Percentiles rank a stretch among this genome's conserved stretches.
Evolutionary conservation across 2,888 invertebrate species (phyloP).

Genomic region (Hanleya hanleyi): DNA sequence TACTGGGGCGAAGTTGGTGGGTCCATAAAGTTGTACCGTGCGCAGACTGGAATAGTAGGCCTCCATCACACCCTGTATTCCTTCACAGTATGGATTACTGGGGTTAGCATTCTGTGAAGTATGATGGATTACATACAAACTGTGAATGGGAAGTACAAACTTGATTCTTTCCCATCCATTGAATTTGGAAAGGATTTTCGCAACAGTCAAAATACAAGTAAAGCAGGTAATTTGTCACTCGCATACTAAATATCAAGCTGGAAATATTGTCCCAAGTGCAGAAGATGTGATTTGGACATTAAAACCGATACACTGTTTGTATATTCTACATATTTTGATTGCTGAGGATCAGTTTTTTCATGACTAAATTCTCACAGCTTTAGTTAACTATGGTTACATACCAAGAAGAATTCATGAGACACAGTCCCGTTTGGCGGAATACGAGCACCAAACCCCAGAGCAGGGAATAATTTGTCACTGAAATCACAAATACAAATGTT

Average conservation of each 20-base stretch:
- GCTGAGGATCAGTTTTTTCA: background rate
- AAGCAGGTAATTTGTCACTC: no score
- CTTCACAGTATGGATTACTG: slow-evolving; percentile 74
- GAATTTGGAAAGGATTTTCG: no score
- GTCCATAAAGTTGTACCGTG: slow-evolving; percentile 77
- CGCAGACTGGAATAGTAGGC: slow-evolving; percentile 76
- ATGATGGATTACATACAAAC: no score
- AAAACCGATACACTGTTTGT: background rate
- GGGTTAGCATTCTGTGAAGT: slow-evolving; percentile 73
- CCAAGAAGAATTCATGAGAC: slow-evolving; percentile 33
- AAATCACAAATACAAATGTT: no score
- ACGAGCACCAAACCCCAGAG: slow-evolving; percentile 74
- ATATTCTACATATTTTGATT: background rate
- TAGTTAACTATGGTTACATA: slow-evolving; percentile 18
- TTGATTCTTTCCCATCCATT: no score
- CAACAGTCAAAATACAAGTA: no score
- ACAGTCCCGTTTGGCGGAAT: slow-evolving; percentile 68
- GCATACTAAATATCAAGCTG: no score
- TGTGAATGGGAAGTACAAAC: no score
- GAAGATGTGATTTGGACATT: no score
- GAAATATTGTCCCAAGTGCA: no score
- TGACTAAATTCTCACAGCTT: no score
- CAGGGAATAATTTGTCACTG: slow-evolving; percentile 74
- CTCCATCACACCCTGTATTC: slow-evolving; percentile 74
- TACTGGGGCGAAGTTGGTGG: slow-evolving; percentile 78